Conservation (phyloP, 2,888 invertebrate species). For the Tiliacea aurago region DNA sequence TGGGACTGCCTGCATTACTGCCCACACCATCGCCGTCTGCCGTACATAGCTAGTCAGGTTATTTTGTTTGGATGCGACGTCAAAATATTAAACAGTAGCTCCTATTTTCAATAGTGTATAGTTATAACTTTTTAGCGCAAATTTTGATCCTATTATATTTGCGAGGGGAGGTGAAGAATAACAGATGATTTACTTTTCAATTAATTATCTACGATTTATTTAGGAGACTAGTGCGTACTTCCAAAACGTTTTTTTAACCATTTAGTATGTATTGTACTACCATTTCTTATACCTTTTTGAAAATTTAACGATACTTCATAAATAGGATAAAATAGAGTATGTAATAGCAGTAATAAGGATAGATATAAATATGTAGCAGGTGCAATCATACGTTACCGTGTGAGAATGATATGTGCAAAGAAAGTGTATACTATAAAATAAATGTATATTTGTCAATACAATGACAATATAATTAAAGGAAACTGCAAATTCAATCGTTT, state of each 20-base stretch:
- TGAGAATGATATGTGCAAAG: conserved; percentile 43
- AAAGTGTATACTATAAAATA: conserved; percentile 30
- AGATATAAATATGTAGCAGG: conserved; percentile 38
- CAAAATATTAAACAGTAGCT: not conserved
- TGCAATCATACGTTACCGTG: conserved; percentile 60
- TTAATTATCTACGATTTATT: conserved; percentile 1
- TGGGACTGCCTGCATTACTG: conserved; percentile 82
- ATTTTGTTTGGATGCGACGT: conserved; percentile 13
- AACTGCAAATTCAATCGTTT: conserved; percentile 64
- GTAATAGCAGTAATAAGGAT: conserved; percentile 8
- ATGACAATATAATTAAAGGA: conserved; percentile 72
- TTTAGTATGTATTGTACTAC: conserved; percentile 8
- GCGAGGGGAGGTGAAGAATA: not conserved
- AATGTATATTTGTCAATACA: conserved; percentile 35
- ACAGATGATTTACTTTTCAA: not conserved
- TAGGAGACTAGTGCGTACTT: not conserved
- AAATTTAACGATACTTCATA: conserved; percentile 15
- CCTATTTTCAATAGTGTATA: conserved; percentile 20
- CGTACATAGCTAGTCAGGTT: conserved; percentile 54
- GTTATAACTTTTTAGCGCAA: conserved; percentile 5
- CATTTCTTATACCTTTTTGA: conserved; percentile 8
- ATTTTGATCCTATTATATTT: conserved; percentile 10
- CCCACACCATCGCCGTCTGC: conserved; percentile 86
- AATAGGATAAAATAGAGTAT: conserved; percentile 17
- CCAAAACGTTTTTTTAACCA: not conserved